phyloP scores from a whole-genome alignment of 2,113 vertebrate genomes.

The Bothrops jararaca region DNA sequence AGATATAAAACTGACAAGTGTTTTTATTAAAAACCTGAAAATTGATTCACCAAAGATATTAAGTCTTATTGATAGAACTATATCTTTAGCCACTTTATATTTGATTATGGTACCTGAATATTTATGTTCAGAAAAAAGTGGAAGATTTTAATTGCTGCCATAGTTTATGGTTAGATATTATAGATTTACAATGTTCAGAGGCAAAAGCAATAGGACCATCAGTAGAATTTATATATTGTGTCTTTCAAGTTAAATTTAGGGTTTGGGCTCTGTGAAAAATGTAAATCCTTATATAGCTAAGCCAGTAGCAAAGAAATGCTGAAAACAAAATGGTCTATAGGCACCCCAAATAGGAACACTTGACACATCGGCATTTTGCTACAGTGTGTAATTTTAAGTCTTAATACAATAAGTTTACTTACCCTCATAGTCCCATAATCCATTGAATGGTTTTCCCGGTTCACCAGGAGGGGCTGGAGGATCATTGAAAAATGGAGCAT shows the following conservation, averaged over 20 bases:
- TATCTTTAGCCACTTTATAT: neutral
- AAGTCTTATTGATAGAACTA: neutral
- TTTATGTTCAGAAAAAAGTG: neutral
- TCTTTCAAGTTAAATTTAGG: neutral
- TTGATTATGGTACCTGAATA: neutral
- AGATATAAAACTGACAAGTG: neutral
- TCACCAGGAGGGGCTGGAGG: conserved; percentile 77
- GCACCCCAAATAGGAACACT: neutral
- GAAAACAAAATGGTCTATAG: neutral
- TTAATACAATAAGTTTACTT: conserved; percentile 41
- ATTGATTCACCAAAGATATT: neutral
- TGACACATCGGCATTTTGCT: neutral
- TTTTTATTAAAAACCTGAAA: neutral
- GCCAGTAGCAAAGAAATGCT: neutral
- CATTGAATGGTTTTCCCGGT: conserved; percentile 76
- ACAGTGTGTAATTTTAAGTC: conserved; percentile 13
- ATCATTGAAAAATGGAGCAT: conserved; percentile 85
- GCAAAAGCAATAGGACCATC: no score
- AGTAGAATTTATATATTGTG: neutral
- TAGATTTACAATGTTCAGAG: neutral
- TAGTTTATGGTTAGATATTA: neutral
- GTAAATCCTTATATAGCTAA: neutral
- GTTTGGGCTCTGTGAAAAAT: neutral
- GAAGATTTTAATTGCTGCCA: neutral
- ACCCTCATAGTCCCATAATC: conserved; percentile 92